Percentiles rank a stretch among this genome's conserved stretches.
Evolutionary conservation across 2,113 vertebrate species (phyloP).

Genomic region (Pogonocichla stellata): DNA sequence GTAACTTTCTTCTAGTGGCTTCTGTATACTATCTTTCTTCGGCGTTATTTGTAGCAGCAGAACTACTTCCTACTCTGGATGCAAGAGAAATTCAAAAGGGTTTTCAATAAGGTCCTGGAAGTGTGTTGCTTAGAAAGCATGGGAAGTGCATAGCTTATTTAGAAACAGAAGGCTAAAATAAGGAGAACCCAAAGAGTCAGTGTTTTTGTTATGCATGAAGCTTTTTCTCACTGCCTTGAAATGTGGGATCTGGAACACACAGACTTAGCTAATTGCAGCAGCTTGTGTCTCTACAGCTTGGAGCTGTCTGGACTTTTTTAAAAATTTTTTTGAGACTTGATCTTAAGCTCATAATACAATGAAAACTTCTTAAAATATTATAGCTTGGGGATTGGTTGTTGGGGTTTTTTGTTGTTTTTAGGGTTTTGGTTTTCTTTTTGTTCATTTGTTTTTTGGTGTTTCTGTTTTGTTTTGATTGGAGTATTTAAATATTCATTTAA

Average conservation of each 20-base stretch:
- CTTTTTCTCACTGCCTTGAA: not conserved
- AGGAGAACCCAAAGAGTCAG: not conserved
- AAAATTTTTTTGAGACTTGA: not conserved
- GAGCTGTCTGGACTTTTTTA: fast-evolving
- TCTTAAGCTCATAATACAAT: not conserved
- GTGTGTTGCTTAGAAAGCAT: not conserved
- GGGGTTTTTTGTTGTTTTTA: not conserved
- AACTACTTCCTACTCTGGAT: not conserved
- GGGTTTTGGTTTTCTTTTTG: too few relatives aligned
- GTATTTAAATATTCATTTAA: not conserved
- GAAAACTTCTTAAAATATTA: not conserved
- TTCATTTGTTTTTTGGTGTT: not conserved
- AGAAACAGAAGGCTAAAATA: not conserved
- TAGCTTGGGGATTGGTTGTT: not conserved
- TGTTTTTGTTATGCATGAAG: fast-evolving
- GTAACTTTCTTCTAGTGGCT: not conserved
- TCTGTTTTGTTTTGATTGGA: not conserved
- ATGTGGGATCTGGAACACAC: not conserved
- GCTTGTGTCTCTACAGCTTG: not conserved
- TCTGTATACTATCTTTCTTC: not conserved
- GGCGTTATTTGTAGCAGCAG: not conserved
- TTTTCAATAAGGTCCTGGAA: not conserved
- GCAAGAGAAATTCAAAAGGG: not conserved
- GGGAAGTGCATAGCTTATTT: not conserved
- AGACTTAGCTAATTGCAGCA: not conserved